These are phyloP conservation scores for Ommatoiulus sabulosus DNA, from an alignment of 2,888 invertebrate genomes.

Conservation along the genomic window DNA sequence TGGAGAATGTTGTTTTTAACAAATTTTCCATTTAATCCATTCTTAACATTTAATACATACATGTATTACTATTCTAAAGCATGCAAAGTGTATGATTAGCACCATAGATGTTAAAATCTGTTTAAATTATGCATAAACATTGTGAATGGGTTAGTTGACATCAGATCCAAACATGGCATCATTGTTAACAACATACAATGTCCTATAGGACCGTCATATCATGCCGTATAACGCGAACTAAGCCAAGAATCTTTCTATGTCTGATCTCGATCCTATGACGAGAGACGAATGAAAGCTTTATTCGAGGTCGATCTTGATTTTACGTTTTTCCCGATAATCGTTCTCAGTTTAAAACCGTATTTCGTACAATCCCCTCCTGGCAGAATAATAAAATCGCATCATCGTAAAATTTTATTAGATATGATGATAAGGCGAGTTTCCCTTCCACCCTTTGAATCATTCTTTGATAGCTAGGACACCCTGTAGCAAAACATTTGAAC, in stretches of 20 bases:
- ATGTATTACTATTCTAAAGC: no score
- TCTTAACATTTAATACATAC: no score
- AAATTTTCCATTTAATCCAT: no score
- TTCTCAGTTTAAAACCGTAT: slow-evolving; percentile 20
- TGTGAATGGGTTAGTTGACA: no score
- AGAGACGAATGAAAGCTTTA: neutral
- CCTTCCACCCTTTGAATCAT: neutral
- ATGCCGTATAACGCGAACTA: no score
- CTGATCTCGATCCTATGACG: neutral
- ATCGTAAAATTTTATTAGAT: neutral
- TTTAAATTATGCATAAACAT: no score
- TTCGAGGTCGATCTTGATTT: neutral
- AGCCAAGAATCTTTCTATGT: neutral
- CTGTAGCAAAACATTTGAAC: neutral
- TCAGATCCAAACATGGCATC: no score
- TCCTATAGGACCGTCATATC: no score
- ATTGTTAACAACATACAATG: no score
- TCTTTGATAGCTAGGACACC: neutral
- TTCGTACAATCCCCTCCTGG: neutral
- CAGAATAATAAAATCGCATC: slow-evolving; percentile 10
- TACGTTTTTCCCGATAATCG: slow-evolving; percentile 26
- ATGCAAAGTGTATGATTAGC: no score
- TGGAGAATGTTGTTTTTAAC: no score
- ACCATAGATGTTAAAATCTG: no score
- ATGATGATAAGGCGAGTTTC: neutral